A percentile compares a stretch with the other conserved stretches of the same genome.
Conservation (phyloP, 1,140 invertebrate genomes). For the Heterodera schachtii region DNA sequence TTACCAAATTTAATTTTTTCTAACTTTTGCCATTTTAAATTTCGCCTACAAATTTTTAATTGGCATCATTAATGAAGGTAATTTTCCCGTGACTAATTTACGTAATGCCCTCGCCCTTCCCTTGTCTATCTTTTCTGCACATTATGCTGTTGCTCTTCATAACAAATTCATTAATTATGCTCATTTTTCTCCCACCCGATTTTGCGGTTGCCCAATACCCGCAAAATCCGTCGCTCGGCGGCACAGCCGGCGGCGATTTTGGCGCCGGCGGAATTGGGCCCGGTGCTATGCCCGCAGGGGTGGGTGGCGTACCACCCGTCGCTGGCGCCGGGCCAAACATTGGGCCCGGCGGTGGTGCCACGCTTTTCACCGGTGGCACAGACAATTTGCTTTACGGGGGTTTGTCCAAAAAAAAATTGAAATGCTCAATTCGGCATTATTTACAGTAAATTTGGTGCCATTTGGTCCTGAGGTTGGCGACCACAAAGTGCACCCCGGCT, state of each 20-base stretch:
- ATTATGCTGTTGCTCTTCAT: background rate
- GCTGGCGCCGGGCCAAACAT: slow-evolving; percentile 32
- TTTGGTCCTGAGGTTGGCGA: slow-evolving; percentile 64
- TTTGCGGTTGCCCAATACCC: slow-evolving; percentile 21
- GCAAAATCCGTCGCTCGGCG: slow-evolving; percentile 36
- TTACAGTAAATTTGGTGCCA: slow-evolving; percentile 59
- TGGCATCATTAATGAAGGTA: too few relatives aligned
- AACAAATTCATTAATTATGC: background rate
- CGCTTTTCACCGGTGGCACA: slow-evolving; percentile 56
- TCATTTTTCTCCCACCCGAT: background rate
- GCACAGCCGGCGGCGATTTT: slow-evolving; percentile 5
- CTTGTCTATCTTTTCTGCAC: too few relatives aligned
- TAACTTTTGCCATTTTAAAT: too few relatives aligned
- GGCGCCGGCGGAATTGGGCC: slow-evolving; percentile 3
- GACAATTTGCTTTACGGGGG: slow-evolving; percentile 53
- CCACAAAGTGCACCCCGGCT: slow-evolving; percentile 60
- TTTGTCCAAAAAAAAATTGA: slow-evolving; percentile 6
- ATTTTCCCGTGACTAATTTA: too few relatives aligned
- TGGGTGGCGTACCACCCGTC: too few relatives aligned
- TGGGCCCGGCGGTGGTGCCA: slow-evolving; percentile 20
- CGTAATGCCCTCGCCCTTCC: too few relatives aligned
- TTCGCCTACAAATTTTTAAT: too few relatives aligned
- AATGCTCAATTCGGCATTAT: slow-evolving; percentile 8
- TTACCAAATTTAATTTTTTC: too few relatives aligned
- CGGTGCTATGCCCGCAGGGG: background rate